Evolutionary conservation across 1,140 invertebrate genomes (phyloP).

Genomic region (Drosophila nigrodunni): DNA sequence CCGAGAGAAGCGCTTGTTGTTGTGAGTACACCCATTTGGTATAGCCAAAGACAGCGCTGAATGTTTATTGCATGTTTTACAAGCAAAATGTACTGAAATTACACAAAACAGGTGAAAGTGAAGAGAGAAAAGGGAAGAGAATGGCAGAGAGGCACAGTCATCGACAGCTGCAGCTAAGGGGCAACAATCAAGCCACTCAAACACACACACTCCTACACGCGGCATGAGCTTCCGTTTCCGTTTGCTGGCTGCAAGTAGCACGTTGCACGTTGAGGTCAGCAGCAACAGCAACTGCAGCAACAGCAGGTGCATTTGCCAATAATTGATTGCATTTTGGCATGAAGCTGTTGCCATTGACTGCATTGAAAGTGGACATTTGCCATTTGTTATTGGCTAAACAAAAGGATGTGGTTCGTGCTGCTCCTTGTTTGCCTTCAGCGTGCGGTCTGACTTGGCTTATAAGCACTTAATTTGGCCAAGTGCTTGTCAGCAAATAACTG

Average conservation of each 20-base stretch:
- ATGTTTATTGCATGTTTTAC: conserved; percentile 72
- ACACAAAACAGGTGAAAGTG: conserved; percentile 14
- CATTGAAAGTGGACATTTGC: conserved; percentile 3
- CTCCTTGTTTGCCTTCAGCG: conserved; percentile 34
- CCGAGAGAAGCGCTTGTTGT: background rate
- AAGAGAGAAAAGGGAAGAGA: background rate
- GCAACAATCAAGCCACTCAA: conserved; percentile 61
- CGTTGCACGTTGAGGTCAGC: conserved; percentile 61
- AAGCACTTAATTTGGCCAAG: conserved; percentile 45
- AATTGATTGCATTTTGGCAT: conserved; percentile 80
- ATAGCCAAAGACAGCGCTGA: conserved; percentile 35
- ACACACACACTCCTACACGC: conserved; percentile 20
- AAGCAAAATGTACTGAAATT: conserved; percentile 58
- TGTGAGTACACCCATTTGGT: conserved; percentile 5
- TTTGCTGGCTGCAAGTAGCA: conserved; percentile 19
- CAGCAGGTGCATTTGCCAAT: conserved; percentile 75
- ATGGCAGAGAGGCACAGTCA: conserved; percentile 1
- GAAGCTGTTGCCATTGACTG: conserved; percentile 60
- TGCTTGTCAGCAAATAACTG: conserved; percentile 20
- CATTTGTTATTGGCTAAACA: conserved; percentile 62
- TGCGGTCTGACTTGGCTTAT: conserved; percentile 8
- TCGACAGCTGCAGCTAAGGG: conserved; percentile 31
- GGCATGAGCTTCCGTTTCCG: conserved; percentile 67
- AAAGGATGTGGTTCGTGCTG: conserved; percentile 41
- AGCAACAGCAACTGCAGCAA: conserved; percentile 30